A percentile compares a stretch with the other conserved stretches of the same genome.
Evolutionary conservation across 2,113 vertebrate species (phyloP).

Genomic region (Passer domesticus): DNA sequence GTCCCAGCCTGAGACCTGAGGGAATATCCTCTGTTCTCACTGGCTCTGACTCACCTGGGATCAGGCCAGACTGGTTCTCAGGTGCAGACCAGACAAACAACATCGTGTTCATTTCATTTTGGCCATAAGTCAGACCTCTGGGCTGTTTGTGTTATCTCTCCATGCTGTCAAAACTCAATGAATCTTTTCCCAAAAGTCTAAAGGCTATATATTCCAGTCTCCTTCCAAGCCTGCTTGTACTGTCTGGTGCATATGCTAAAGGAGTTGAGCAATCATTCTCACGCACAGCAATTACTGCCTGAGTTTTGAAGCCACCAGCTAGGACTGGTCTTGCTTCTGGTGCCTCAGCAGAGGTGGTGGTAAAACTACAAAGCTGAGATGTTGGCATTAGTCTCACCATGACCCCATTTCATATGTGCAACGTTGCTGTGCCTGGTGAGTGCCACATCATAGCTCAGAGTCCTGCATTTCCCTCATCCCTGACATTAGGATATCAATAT

Average conservation of each 20-base stretch:
- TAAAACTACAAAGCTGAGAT: background rate
- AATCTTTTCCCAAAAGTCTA: background rate
- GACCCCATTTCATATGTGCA: accelerated
- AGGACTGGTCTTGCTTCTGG: background rate
- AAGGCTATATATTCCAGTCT: background rate
- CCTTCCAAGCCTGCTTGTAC: background rate
- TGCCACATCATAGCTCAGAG: background rate
- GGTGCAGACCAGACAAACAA: background rate
- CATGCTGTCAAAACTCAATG: background rate
- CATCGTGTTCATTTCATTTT: background rate
- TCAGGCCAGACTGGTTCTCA: background rate
- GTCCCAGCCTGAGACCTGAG: background rate
- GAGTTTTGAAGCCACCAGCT: background rate
- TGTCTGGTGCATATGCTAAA: slow-evolving; percentile 1
- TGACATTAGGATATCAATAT: background rate
- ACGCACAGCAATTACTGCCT: background rate
- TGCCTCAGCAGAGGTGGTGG: background rate
- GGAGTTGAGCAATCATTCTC: background rate
- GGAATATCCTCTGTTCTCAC: background rate
- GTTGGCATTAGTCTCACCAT: background rate
- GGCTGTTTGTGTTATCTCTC: background rate
- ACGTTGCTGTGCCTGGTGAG: background rate
- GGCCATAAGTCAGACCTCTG: background rate
- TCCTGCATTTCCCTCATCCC: background rate
- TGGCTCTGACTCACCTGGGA: background rate